Conservation (phyloP, 2,888 invertebrate species). For the Drosophila borealis region DNA sequence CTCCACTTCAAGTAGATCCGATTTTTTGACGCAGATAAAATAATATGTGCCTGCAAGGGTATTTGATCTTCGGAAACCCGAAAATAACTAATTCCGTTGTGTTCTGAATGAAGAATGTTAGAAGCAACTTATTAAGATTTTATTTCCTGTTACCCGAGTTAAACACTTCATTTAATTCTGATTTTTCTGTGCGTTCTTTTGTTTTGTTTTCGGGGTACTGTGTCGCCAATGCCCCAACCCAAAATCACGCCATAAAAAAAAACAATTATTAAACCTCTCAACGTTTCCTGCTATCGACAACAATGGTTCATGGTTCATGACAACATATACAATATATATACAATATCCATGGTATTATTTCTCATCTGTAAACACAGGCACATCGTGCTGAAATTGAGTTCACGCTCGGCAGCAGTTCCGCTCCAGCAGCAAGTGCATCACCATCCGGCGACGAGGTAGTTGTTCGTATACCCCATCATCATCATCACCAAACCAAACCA, state of each 20-base stretch:
- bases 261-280: slow-evolving; percentile 25
- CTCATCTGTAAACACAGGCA: slow-evolving; percentile 86
- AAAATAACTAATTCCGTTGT: not conserved
- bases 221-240: slow-evolving; percentile 21
- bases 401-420: slow-evolving; percentile 89
- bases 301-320: slow-evolving; percentile 69
- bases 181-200: slow-evolving; percentile 43
- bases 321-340: slow-evolving; percentile 42
- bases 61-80: not conserved
- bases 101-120: not conserved
- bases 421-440: slow-evolving; percentile 48
- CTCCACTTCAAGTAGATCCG: too few relatives aligned
- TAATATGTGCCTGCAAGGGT: not conserved
- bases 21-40: too few relatives aligned
- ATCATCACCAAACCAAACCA: not conserved
- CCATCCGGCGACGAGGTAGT: slow-evolving; percentile 91
- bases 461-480: slow-evolving; percentile 63
- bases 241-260: slow-evolving; percentile 39
- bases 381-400: slow-evolving; percentile 96
- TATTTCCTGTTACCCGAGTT: slow-evolving; percentile 1
- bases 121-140: slow-evolving; percentile 7
- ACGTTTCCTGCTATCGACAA: slow-evolving; percentile 45
- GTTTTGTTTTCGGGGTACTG: slow-evolving; percentile 46
- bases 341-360: slow-evolving; percentile 60
- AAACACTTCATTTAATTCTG: slow-evolving; percentile 30